phyloP scores from a whole-genome alignment of 2,888 invertebrate genomes.

The Aspidapion aeneum region DNA sequence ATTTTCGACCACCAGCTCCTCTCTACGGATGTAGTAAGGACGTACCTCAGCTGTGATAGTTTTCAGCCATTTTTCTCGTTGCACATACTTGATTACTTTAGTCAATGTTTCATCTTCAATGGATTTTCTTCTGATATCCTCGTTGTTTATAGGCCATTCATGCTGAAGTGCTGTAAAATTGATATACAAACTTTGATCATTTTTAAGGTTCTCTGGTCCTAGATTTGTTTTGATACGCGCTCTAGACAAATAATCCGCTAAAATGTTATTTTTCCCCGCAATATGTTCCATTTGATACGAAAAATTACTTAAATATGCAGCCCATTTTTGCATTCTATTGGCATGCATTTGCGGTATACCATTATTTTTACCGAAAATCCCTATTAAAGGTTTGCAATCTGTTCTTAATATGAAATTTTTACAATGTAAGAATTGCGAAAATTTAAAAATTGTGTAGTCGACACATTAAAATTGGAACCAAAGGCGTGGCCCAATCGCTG shows the following conservation, averaged over 20 bases:
- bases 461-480: slow-evolving; percentile 22
- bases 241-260: neutral
- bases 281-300: neutral
- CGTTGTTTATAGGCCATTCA: too few species aligned
- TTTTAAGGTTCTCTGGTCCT: too few species aligned
- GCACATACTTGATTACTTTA: neutral
- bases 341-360: neutral
- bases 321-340: neutral
- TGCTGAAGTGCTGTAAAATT: too few species aligned
- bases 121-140: too few species aligned
- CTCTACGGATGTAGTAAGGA: neutral
- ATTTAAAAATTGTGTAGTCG: neutral
- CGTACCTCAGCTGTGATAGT: neutral
- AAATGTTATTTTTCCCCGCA: neutral
- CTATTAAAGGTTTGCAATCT: neutral
- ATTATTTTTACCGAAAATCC: neutral
- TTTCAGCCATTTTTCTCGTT: neutral
- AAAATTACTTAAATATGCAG: neutral
- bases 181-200: too few species aligned
- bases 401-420: neutral
- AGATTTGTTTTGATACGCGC: too few species aligned
- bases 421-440: neutral
- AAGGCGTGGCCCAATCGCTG: slow-evolving; percentile 28
- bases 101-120: neutral
- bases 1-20: neutral